Evolutionary conservation across 2,113 vertebrate species (phyloP).

Genomic region (Tautogolabrus adspersus): DNA sequence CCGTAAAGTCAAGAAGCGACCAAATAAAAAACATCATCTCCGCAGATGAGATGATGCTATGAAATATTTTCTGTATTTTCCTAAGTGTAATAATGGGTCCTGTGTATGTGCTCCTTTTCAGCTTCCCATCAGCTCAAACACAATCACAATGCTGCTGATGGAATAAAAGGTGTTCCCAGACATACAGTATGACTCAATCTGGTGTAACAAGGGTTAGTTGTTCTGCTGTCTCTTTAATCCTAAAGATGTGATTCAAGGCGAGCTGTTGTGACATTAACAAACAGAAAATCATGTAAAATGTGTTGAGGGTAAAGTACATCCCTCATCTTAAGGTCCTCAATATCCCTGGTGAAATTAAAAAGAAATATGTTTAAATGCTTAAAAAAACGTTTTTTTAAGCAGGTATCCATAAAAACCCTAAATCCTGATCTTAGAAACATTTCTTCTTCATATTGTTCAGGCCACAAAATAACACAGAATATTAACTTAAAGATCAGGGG

Average conservation of each 20-base stretch:
- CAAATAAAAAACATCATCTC: no score
- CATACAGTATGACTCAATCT: slow-evolving; percentile 4
- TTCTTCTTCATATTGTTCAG: no score
- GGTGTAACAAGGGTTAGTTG: neutral
- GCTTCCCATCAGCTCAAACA: slow-evolving; percentile 4
- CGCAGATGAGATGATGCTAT: no score
- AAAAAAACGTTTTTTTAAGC: no score
- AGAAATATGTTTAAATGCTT: no score
- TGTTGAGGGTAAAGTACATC: no score
- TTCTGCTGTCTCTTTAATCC: neutral
- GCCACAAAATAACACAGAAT: no score
- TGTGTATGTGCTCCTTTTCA: slow-evolving; percentile 1
- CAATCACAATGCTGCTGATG: slow-evolving; percentile 8
- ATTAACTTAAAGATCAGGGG: no score
- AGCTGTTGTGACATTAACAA: neutral
- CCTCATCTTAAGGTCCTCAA: no score
- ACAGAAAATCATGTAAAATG: neutral
- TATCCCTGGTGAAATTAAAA: no score
- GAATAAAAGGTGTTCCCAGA: slow-evolving; percentile 14
- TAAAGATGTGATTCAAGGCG: no score
- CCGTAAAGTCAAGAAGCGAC: neutral
- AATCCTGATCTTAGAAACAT: neutral
- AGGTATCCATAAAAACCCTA: no score
- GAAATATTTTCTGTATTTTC: neutral
- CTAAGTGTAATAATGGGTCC: neutral